These are phyloP conservation scores for Rhinoderma darwinii DNA, from an alignment of 2,113 vertebrate species.

Conservation along the genomic window DNA sequence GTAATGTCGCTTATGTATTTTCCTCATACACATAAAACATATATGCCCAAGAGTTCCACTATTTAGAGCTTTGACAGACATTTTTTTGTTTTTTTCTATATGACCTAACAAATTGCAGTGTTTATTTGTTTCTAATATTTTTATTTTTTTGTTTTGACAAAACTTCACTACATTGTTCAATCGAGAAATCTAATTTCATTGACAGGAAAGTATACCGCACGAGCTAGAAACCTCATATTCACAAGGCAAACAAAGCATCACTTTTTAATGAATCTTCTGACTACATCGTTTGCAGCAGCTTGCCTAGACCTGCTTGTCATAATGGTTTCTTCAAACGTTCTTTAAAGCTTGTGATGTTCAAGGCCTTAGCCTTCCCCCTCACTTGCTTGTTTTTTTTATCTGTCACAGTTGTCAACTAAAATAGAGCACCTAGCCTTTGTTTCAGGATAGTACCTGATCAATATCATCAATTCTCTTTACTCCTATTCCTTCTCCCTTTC, in stretches of 20 bases:
- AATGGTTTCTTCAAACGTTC: slow-evolving; percentile 92
- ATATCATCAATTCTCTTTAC: slow-evolving; percentile 92
- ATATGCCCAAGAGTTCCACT: not conserved
- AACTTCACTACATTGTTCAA: slow-evolving; percentile 63
- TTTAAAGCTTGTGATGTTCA: slow-evolving; percentile 93
- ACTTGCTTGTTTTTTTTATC: slow-evolving; percentile 90
- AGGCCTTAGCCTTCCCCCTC: slow-evolving; percentile 88
- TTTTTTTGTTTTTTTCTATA: slow-evolving; percentile 28
- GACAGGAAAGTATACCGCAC: slow-evolving; percentile 75
- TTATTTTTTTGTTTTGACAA: slow-evolving; percentile 16
- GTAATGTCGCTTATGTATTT: not conserved
- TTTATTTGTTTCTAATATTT: slow-evolving; percentile 53
- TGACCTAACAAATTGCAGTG: slow-evolving; percentile 56
- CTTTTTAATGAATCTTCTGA: slow-evolving; percentile 95
- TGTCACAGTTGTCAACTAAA: slow-evolving; percentile 96
- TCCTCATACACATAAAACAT: not conserved
- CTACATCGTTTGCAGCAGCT: slow-evolving; percentile 86
- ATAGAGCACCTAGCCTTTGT: slow-evolving; percentile 90
- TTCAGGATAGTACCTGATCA: slow-evolving; percentile 98
- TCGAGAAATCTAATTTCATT: slow-evolving; percentile 72
- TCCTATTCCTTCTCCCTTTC: slow-evolving; percentile 77
- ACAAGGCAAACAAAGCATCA: slow-evolving; percentile 97
- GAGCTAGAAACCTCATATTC: slow-evolving; percentile 82
- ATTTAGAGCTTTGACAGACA: slow-evolving; percentile 38
- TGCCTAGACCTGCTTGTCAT: slow-evolving; percentile 91